These are phyloP conservation scores for Enhydra lutris DNA, from an alignment of 2,113 vertebrate genomes.

Conservation along the genomic window DNA sequence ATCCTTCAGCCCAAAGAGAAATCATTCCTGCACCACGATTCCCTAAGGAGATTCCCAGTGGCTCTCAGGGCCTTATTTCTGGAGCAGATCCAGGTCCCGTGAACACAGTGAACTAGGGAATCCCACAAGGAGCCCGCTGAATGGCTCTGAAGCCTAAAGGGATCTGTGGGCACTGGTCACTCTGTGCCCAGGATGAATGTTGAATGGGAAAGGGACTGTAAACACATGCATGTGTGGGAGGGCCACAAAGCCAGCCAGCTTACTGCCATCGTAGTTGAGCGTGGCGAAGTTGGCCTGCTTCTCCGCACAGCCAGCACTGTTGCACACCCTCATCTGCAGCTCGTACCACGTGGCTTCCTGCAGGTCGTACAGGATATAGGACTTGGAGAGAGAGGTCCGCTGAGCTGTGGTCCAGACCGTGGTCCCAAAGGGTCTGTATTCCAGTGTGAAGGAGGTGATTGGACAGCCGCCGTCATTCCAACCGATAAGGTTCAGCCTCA, in stretches of 20 bases:
- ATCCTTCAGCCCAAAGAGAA: slow-evolving; percentile 27
- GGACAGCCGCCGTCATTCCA: slow-evolving; percentile 99
- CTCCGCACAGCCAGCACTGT: slow-evolving; percentile 96
- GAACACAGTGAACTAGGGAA: background rate
- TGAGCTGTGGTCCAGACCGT: slow-evolving; percentile 94
- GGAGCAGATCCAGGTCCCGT: background rate
- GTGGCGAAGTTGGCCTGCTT: slow-evolving; percentile 96
- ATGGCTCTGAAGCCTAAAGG: rapidly evolving
- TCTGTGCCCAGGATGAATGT: background rate
- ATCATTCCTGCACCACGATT: background rate
- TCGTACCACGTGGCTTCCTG: slow-evolving; percentile 98
- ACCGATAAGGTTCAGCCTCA: slow-evolving; percentile 94
- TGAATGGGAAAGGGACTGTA: rapidly evolving
- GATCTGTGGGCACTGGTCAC: background rate
- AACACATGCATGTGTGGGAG: background rate
- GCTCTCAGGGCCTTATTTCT: background rate
- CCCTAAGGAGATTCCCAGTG: background rate
- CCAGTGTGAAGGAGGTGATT: slow-evolving; percentile 96
- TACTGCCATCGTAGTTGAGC: slow-evolving; percentile 95
- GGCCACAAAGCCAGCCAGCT: slow-evolving; percentile 77
- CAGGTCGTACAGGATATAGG: slow-evolving; percentile 94
- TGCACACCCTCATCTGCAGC: slow-evolving; percentile 97
- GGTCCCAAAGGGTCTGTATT: slow-evolving; percentile 94
- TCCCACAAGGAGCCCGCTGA: background rate
- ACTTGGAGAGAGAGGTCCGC: slow-evolving; percentile 95